Conservation (phyloP, 2,113 vertebrate genomes). For the Microtus montanus region DNA sequence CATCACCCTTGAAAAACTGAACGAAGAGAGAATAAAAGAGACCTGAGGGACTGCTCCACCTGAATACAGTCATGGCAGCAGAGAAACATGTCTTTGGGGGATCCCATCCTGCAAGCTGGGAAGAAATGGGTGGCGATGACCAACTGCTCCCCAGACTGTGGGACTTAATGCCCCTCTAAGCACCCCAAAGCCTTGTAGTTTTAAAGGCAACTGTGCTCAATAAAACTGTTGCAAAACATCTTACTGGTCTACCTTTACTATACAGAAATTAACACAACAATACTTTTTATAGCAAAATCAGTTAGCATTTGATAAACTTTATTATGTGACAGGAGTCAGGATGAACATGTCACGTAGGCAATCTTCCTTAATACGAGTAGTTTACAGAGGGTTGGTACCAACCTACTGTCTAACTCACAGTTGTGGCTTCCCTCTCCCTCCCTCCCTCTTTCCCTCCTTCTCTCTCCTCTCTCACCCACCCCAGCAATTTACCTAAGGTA, state of each 20-base stretch:
- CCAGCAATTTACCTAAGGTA: neutral
- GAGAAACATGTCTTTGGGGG: neutral
- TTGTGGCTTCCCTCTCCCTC: neutral
- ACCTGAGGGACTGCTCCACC: neutral
- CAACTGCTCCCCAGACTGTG: neutral
- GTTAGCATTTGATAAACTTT: neutral
- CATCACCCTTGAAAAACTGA: neutral
- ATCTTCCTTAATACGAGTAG: neutral
- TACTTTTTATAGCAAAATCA: conserved; percentile 21
- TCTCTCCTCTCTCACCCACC: no score
- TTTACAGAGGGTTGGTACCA: neutral
- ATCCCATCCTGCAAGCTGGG: neutral
- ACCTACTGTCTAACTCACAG: neutral
- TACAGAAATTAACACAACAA: conserved; percentile 19
- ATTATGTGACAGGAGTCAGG: neutral
- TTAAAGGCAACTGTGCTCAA: neutral
- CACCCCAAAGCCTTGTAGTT: neutral
- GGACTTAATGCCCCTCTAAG: neutral
- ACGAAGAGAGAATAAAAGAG: neutral
- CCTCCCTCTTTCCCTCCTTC: no score
- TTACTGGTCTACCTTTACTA: neutral
- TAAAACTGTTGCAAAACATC: neutral
- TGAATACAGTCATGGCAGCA: neutral
- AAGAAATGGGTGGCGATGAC: neutral
- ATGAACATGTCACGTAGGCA: neutral